Percentiles rank a stretch among this genome's conserved stretches.
These are phyloP conservation scores for Eonycteris spelaea DNA, from an alignment of 2,113 vertebrate species.

Conservation along the genomic window DNA sequence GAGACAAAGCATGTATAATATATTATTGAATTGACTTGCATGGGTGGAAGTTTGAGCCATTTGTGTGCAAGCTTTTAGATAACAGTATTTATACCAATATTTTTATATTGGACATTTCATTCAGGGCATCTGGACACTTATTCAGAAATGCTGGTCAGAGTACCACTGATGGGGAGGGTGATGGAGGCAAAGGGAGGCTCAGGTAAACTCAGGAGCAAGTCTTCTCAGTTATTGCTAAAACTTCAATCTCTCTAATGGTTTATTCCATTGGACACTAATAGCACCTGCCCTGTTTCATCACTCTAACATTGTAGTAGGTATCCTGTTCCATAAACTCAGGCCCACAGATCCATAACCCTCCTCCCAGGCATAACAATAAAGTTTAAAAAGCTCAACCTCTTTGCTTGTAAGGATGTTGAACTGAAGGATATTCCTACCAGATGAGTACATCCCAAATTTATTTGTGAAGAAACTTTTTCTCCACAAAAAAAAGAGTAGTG, in stretches of 20 bases:
- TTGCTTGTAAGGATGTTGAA: not conserved
- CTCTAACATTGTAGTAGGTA: not conserved
- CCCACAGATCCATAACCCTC: not conserved
- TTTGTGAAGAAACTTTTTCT: not conserved
- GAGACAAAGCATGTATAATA: not conserved
- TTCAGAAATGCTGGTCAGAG: not conserved
- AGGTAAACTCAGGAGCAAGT: not conserved
- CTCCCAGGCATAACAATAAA: not conserved
- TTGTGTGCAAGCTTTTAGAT: not conserved
- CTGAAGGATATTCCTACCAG: not conserved
- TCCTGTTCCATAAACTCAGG: not conserved
- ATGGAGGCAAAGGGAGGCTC: not conserved
- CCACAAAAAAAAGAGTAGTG: not conserved
- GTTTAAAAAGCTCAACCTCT: not conserved
- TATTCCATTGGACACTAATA: not conserved
- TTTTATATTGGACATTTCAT: not conserved
- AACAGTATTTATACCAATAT: not conserved
- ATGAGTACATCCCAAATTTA: not conserved
- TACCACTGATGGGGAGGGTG: not conserved
- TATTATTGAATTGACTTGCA: not conserved
- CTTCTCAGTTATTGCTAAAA: not conserved
- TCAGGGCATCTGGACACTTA: not conserved
- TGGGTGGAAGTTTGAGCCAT: not conserved
- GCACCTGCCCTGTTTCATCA: not conserved
- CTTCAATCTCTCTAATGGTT: not conserved